A percentile compares a stretch with the other conserved stretches of the same genome.
Evolutionary conservation across 2,113 vertebrate species (phyloP).

Genomic region (Nesoenas mayeri): DNA sequence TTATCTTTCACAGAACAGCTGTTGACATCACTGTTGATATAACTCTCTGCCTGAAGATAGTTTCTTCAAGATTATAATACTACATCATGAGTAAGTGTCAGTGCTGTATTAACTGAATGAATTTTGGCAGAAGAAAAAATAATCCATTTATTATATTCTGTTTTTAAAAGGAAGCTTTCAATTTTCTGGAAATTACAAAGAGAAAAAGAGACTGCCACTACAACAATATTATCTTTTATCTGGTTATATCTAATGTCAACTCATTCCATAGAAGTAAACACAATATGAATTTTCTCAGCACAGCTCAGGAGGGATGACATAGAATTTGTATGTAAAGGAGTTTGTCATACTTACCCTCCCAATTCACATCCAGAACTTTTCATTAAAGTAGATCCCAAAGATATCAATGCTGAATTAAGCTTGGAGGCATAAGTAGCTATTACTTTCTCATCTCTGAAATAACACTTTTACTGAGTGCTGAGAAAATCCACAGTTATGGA

Average conservation of each 20-base stretch:
- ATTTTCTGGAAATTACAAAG: not conserved
- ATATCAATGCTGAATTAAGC: not conserved
- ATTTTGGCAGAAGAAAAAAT: not conserved
- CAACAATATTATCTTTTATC: not conserved
- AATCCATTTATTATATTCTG: not conserved
- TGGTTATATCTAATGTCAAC: not conserved
- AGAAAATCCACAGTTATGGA: not conserved
- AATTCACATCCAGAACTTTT: not conserved
- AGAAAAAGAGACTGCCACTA: not conserved
- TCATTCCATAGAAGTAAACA: not conserved
- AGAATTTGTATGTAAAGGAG: not conserved
- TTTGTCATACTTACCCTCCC: not conserved
- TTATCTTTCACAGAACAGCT: not conserved
- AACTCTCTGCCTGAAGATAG: not conserved
- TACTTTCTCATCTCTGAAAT: not conserved
- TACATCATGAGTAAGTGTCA: not conserved
- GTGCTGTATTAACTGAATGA: not conserved
- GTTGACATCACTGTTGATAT: not conserved
- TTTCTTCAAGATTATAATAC: not conserved
- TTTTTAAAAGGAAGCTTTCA: not conserved
- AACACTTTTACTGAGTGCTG: not conserved
- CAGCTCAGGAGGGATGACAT: not conserved
- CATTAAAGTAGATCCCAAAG: not conserved
- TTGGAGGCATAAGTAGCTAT: not conserved
- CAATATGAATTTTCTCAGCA: not conserved